Conservation (phyloP, 2,113 vertebrate genomes). For the Ptilonorhynchus violaceus region DNA sequence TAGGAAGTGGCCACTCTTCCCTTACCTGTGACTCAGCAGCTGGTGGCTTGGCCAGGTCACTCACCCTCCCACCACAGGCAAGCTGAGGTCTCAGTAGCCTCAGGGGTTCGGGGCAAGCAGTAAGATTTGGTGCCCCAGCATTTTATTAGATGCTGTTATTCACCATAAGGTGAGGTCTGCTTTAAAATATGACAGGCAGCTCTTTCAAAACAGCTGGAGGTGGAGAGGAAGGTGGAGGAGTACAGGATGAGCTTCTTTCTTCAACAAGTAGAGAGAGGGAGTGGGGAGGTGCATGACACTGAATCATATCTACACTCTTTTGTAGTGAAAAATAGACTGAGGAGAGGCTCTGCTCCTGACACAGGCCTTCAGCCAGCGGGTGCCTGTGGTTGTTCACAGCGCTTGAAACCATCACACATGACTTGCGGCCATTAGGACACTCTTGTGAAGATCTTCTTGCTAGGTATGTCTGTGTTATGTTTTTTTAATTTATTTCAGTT, state of each 20-base stretch:
- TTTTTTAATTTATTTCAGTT: not conserved
- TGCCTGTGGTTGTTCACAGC: not conserved
- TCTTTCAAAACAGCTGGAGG: not conserved
- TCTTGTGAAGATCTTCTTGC: not conserved
- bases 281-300: not conserved
- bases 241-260: not conserved
- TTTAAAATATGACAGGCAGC: not conserved
- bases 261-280: not conserved
- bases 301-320: not conserved
- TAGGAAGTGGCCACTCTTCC: not conserved
- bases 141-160: not conserved
- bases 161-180: not conserved
- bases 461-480: not conserved
- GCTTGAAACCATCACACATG: not conserved
- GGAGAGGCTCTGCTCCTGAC: not conserved
- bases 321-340: not conserved
- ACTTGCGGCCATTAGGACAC: not conserved
- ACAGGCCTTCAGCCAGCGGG: fast-evolving
- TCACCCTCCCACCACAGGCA: not conserved
- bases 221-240: not conserved
- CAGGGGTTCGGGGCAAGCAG: not conserved
- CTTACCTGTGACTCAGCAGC: fast-evolving
- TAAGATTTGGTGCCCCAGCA: not conserved
- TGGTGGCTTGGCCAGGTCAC: not conserved
- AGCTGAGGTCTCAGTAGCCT: not conserved